Percentiles rank a stretch among this genome's conserved stretches.
Evolutionary conservation across 1,140 invertebrate species (phyloP).

Genomic region (Plodia interpunctella): DNA sequence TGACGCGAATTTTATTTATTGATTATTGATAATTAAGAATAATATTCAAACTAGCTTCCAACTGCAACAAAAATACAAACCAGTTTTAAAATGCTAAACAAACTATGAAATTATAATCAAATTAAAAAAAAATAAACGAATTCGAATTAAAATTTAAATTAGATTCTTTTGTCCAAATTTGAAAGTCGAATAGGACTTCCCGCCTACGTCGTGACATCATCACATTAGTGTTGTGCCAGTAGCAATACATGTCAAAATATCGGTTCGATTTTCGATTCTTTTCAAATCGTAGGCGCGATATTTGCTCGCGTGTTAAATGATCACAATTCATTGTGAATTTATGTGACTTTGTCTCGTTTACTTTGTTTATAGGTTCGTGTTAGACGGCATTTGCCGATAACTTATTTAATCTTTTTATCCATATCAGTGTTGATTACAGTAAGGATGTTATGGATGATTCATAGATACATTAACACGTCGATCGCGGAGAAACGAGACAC

Average conservation of each 20-base stretch:
- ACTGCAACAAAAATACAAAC: no score
- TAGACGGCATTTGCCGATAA: conserved; percentile 16
- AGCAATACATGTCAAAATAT: conserved; percentile 27
- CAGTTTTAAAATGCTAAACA: neutral
- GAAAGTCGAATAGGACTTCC: conserved; percentile 27
- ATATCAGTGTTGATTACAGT: conserved; percentile 27
- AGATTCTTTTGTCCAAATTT: conserved; percentile 19
- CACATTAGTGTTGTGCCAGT: conserved; percentile 31
- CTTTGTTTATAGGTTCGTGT: conserved; percentile 60
- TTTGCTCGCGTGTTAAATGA: conserved; percentile 55
- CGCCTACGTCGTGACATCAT: conserved; percentile 43
- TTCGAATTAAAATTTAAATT: conserved; percentile 24
- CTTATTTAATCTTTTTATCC: conserved; percentile 17
- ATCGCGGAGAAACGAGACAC: no score
- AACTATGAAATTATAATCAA: no score
- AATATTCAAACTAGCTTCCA: no score
- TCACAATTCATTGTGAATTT: conserved; percentile 61
- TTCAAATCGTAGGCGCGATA: conserved; percentile 28
- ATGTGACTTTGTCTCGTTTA: conserved; percentile 58
- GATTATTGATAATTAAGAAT: no score
- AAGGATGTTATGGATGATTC: neutral
- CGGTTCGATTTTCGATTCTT: conserved; percentile 39
- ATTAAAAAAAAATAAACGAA: neutral
- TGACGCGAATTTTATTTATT: no score
- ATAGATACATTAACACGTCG: neutral